Evolutionary conservation across 2,113 vertebrate genomes (phyloP), one percentile per base, ranked within the genome.

Genomic region (Tangachromis dhanisi): DNA sequence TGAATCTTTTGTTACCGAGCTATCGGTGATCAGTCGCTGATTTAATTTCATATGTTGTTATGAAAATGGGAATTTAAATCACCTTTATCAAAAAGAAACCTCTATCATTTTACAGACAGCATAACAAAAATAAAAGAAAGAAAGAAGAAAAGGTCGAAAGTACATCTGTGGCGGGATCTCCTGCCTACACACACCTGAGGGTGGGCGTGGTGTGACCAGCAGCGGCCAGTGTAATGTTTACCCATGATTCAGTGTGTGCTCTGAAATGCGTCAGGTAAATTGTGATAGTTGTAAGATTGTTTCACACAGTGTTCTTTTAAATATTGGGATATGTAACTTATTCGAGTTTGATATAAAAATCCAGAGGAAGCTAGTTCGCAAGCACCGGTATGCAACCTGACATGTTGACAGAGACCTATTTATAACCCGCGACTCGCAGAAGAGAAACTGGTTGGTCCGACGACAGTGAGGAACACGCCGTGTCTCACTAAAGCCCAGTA

Each of bases 381-480:
- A 26, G 21, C 2, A 73, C 66, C 66, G 5, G 8, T 45, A 73
- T 45, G 13, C 0, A 45, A 73, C 68, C 21, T 26, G 38, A 45
- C 8, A 26, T 45, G 38, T 26, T 26, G 21, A 10, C 12, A 73
- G 38, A 71, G 0, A 24, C 21, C 38, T 45, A 26, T 73, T 73
- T 73, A 26, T 73, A 16, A 16, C 3, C 8, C 13, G 8, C 2
- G 4, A 66, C 6, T 66, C 3, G 4, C 2, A 7, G 3, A 0
- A 0, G 0, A 2, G 0, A 55, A 55, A 7, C 3, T 2, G 10
- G 5, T 71, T 45, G 66, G 5, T 45, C 66, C 66, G 66, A 73
- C 5, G 38, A 45, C 38, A 24, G 66, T 73, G 66, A 73, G 5
- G 38, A 68, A 5, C 63, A 68, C 61, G 6, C 1, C 6, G 61